Evolutionary conservation across 2,797 vertebrate species (phyloP), one percentile per base, ranked within the genome.

Genomic region (Lepidocolaptes lacrymiger): DNA sequence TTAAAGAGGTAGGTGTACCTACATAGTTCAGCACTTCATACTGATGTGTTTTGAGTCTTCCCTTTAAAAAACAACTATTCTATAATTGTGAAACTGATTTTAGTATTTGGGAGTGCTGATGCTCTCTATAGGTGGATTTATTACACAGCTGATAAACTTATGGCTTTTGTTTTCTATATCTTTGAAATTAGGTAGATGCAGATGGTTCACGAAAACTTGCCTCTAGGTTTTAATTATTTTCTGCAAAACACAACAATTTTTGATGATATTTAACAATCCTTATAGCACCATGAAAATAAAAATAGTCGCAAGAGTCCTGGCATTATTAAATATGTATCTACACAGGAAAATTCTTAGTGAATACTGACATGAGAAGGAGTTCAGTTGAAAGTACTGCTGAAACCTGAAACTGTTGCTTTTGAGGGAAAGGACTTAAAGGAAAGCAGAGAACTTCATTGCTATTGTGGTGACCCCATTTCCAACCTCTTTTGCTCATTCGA

Each of bases 1-100:
- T 99, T 89, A 99, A 98, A 12, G 98, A 99, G 98, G 99, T 99
- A 96, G 85, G 93, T 93, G 39, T 28, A 62, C 12, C 21, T 30
- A 10, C 7, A 8, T 2, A 39, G 30, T n/a, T 63, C 26, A 63
- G 52, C 23, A 41, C 19, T 64, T 80, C 43, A 27, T 14, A 21
- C 23, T 10, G 49, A 2, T 6, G 2, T 3, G 6, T n/a, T 90
- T 75, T n/a, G 36, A 73, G 48, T n/a, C 23, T 55, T 52, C 3
- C 20, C 30, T 86, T 73, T 63, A 44, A 56, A 85, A 74, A 4
- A 16, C 5, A 75, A 54, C 5, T 76, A 7, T 32, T 5, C 7
- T 58, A 12, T 32, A 61, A 55, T 2, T 59, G 15, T n/a, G n/a
- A 80, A 77, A 36, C 24, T 43, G 5, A 24, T 68, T 78, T 72